Percentiles rank a stretch among this genome's conserved stretches.
phyloP scores from a whole-genome alignment of 2,888 invertebrate species.

The Chymomyza procnemis region DNA sequence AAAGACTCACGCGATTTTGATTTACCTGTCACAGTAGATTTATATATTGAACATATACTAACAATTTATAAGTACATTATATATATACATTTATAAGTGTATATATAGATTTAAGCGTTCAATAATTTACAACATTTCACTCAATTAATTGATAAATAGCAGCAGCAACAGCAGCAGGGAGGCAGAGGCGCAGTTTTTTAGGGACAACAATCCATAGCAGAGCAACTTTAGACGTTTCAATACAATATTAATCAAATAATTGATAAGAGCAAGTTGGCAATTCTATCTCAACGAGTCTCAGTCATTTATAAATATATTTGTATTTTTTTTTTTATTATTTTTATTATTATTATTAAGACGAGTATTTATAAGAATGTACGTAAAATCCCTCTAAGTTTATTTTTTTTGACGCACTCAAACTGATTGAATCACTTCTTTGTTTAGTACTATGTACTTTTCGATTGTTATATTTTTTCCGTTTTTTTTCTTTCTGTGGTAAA shows the following conservation, averaged over 20 bases:
- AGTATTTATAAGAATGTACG: neutral
- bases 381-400: neutral
- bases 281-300: neutral
- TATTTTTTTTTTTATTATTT: too few relatives aligned
- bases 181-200: too few relatives aligned
- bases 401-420: slow-evolving; percentile 20
- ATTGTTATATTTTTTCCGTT: neutral
- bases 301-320: neutral
- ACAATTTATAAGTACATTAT: neutral
- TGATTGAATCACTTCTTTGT: slow-evolving; percentile 23
- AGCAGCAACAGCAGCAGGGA: neutral
- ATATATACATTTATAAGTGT: neutral
- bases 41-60: too few relatives aligned
- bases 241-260: slow-evolving; percentile 38
- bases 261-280: slow-evolving; percentile 25
- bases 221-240: neutral
- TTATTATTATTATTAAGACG: neutral
- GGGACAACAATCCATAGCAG: neutral
- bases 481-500: too few relatives aligned
- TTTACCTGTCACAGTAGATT: neutral
- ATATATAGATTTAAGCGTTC: neutral
- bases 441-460: neutral
- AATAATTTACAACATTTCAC: slow-evolving; percentile 35
- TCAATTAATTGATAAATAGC: slow-evolving; percentile 40
- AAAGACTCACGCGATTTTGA: neutral